Evolutionary conservation across 1,140 invertebrate species (phyloP), one percentile per base, ranked within the genome.

Genomic region (Nilaparvata lugens): DNA sequence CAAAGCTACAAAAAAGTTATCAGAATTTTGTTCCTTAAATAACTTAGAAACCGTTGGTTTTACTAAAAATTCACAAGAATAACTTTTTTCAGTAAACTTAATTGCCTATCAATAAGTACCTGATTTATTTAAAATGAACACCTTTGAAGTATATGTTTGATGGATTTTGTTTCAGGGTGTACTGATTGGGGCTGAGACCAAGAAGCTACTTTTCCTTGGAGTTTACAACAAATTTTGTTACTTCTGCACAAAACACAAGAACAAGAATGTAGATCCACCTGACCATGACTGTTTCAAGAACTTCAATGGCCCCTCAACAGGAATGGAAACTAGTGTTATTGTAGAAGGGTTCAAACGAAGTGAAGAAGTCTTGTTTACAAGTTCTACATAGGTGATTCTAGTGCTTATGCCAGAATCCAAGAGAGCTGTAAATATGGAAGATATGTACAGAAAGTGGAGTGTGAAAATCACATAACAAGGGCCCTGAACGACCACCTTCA

Each of bases 221-320:
- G 56, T 62, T 2, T 5, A 42, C 2, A 62, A 62, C 31, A 62
- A 62, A 25, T 62, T 57, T 62, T 62, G 60, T 40, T 60, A 48
- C 31, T 24, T 59, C 1, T 62, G 60, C 42, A 19, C 60, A 23
- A 61, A 52, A 13, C n/a, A 4, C 13, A 43, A 61, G 24, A 51
- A 61, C 2, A 61, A 61, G 60, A 58, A 58, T 16, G n/a, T n/a
- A n/a, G n/a, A n/a, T n/a, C n/a, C n/a, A n/a, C n/a, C n/a, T n/a
- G 53, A 38, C 16, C 25, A 55, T 28, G 21, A 16, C 4, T 57
- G 31, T 9, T 35, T 35, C 9, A 35, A 35, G 13, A 35, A 35
- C 38, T 62, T 45, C 16, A 28, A 5, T 35, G 60, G 60, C 14
- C 24, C 58, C 2, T 58, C 60, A 19, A 60, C 56, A 21, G 31